Conservation (phyloP, 2,797 vertebrate genomes). For the Onychomys leucogaster region DNA sequence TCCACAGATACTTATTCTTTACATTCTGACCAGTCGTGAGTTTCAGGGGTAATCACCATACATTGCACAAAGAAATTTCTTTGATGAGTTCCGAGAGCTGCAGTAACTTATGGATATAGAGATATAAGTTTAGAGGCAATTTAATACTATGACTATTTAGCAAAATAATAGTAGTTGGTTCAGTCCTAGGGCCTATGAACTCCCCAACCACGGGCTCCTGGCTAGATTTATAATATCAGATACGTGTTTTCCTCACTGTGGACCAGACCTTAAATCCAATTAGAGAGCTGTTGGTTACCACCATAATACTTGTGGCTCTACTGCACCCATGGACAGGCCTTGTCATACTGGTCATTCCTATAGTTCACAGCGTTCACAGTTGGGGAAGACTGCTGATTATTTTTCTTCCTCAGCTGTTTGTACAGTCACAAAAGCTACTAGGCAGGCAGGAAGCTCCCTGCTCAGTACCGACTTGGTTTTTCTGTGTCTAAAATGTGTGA, state of each 20-base stretch:
- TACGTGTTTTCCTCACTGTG: background rate
- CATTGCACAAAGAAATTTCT: background rate
- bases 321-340: background rate
- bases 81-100: background rate
- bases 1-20: background rate
- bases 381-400: background rate
- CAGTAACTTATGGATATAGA: background rate
- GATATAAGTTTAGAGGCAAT: background rate
- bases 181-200: background rate
- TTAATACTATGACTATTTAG: background rate
- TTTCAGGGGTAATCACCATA: background rate
- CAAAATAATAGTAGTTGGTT: background rate
- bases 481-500: background rate
- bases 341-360: background rate
- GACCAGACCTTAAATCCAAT: background rate
- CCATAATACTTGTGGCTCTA: background rate
- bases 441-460: background rate
- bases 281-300: background rate
- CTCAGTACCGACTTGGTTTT: background rate
- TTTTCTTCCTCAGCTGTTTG: background rate
- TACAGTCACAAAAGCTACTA: background rate
- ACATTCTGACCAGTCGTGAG: background rate
- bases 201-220: background rate
- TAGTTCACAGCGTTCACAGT: background rate
- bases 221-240: background rate